phyloP scores from a whole-genome alignment of 2,888 invertebrate genomes.

The Torymus aiolomorphi region DNA sequence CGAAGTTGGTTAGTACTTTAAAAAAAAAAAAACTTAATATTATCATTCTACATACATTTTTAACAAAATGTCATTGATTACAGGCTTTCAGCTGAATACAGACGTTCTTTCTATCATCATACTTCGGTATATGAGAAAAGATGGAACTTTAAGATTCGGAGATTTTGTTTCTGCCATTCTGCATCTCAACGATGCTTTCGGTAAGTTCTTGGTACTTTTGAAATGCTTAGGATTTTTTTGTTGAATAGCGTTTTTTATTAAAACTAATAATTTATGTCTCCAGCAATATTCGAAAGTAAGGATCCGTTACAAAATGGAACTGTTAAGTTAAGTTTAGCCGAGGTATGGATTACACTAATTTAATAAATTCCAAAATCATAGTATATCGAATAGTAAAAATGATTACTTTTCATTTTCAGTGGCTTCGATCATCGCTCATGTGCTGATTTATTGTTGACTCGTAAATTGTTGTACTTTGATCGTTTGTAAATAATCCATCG shows the following conservation, averaged over 20 bases:
- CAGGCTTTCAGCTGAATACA: conserved; percentile 89
- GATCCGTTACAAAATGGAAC: conserved; percentile 88
- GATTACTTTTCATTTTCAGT: conserved; percentile 79
- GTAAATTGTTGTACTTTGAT: conserved; percentile 62
- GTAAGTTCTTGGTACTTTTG: conserved; percentile 77
- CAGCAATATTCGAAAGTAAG: conserved; percentile 85
- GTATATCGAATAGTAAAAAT: background rate
- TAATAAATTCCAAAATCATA: background rate
- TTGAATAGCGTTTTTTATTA: background rate
- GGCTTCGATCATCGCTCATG: conserved; percentile 85
- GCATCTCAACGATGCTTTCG: conserved; percentile 91
- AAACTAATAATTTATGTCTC: conserved; percentile 64
- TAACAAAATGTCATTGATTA: conserved; percentile 53
- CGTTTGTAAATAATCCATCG: conserved; percentile 71
- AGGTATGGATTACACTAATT: conserved; percentile 78
- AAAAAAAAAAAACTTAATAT: background rate
- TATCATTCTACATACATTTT: background rate
- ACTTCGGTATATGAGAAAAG: conserved; percentile 92
- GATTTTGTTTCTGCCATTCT: conserved; percentile 94
- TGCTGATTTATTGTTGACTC: conserved; percentile 76
- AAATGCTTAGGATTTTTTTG: no score
- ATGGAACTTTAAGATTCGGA: conserved; percentile 92
- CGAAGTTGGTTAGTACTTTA: conserved; percentile 82
- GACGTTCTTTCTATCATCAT: conserved; percentile 89
- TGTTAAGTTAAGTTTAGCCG: conserved; percentile 87